Conservation (phyloP, 2,888 invertebrate species). For the Lasius fuliginosus region DNA sequence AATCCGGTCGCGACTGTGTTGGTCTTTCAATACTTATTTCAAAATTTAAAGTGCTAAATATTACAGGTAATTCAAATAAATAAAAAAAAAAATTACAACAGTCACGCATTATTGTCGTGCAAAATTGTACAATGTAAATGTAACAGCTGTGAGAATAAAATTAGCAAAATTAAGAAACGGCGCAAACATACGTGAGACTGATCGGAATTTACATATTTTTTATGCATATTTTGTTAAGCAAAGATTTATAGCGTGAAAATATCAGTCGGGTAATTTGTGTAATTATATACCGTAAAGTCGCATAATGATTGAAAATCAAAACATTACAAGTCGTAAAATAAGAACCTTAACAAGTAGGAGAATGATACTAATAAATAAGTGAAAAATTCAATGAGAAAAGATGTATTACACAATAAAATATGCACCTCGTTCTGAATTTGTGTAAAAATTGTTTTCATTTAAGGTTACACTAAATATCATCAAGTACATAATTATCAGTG, state of each 20-base stretch:
- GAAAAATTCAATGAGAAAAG: background rate
- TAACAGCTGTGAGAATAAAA: conserved; percentile 11
- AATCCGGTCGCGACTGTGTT: background rate
- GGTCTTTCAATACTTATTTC: background rate
- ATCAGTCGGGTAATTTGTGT: background rate
- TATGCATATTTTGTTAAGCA: background rate
- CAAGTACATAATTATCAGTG: background rate
- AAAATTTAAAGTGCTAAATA: background rate
- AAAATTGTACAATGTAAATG: background rate
- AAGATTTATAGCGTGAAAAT: conserved; percentile 5
- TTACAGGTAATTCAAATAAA: background rate
- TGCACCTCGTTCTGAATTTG: conserved; percentile 35
- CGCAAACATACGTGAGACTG: conserved; percentile 1
- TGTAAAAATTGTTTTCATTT: background rate
- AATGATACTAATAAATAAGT: background rate
- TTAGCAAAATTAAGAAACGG: background rate
- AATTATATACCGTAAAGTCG: background rate
- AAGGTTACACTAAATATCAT: background rate
- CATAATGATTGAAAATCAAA: background rate
- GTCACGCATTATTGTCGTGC: background rate
- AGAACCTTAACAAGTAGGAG: background rate
- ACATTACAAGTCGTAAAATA: background rate
- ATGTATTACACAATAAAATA: conserved; percentile 2
- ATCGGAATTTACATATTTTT: background rate
- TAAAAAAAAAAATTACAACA: background rate